Percentiles rank a stretch among this genome's conserved stretches.
phyloP scores from a whole-genome alignment of 2,797 vertebrate species.

The Sebastes flavidus region DNA sequence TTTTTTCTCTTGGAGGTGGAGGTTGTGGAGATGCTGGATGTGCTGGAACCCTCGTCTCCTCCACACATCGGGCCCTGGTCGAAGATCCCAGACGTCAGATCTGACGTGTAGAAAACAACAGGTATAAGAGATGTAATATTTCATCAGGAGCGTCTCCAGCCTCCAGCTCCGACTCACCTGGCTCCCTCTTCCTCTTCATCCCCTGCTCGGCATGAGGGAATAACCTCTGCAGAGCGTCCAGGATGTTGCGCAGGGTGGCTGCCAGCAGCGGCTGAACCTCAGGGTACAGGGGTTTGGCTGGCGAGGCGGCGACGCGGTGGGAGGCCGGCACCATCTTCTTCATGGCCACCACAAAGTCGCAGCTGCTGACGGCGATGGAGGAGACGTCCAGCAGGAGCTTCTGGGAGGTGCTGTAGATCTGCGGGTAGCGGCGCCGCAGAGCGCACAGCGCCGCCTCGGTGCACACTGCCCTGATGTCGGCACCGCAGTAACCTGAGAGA shows the following conservation, averaged over 20 bases:
- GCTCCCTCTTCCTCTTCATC: slow-evolving; percentile 74
- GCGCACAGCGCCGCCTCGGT: slow-evolving; percentile 90
- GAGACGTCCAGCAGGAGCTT: slow-evolving; percentile 87
- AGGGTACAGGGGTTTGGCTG: slow-evolving; percentile 83
- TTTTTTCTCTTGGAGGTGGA: background rate
- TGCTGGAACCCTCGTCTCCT: slow-evolving; percentile 77
- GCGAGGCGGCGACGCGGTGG: slow-evolving; percentile 72
- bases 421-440: slow-evolving; percentile 89
- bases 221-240: slow-evolving; percentile 79
- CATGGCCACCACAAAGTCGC: slow-evolving; percentile 89
- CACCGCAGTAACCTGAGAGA: slow-evolving; percentile 90
- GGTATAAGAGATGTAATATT: background rate
- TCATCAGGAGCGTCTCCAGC: background rate
- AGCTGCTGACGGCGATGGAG: slow-evolving; percentile 85
- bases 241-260: slow-evolving; percentile 71
- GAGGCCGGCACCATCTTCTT: slow-evolving; percentile 86
- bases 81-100: slow-evolving; percentile 62
- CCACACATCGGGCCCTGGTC: slow-evolving; percentile 79
- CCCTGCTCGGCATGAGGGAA: slow-evolving; percentile 88
- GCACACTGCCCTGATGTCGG: slow-evolving; percentile 91
- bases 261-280: slow-evolving; percentile 85
- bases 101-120: slow-evolving; percentile 34
- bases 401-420: slow-evolving; percentile 88
- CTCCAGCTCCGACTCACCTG: slow-evolving; percentile 68
- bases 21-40: slow-evolving; percentile 66